Evolutionary conservation across 1,140 invertebrate genomes (phyloP).

Genomic region (Micrasema longulum): DNA sequence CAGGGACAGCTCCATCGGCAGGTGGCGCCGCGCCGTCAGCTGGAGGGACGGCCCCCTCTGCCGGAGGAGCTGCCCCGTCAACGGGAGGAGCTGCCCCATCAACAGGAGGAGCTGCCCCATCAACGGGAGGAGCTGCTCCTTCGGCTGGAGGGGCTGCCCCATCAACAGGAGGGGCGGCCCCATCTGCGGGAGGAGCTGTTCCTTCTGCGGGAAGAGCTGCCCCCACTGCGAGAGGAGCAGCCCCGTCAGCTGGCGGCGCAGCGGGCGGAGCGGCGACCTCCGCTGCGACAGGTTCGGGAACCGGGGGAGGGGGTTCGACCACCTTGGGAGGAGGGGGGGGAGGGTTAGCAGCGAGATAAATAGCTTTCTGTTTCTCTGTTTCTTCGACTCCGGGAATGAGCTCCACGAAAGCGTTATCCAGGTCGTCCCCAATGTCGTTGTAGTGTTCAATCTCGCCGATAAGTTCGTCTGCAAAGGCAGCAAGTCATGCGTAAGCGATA

Average conservation of each 20-base stretch:
- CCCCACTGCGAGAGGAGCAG: constrained; percentile 55
- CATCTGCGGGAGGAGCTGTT: constrained; percentile 58
- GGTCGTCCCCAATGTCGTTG: constrained; percentile 96
- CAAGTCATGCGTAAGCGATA: constrained; percentile 38
- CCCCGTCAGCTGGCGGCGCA: constrained; percentile 52
- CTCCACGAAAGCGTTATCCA: constrained; percentile 97
- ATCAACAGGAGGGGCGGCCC: constrained; percentile 59
- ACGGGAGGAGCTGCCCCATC: constrained; percentile 57
- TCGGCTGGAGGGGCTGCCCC: constrained; percentile 59
- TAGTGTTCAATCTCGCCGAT: constrained; percentile 98
- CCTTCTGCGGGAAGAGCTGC: constrained; percentile 56
- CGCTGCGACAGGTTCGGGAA: constrained; percentile 58
- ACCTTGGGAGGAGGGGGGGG: constrained; percentile 57
- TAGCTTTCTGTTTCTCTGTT: constrained; percentile 60
- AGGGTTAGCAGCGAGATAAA: constrained; percentile 52
- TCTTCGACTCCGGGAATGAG: constrained; percentile 79
- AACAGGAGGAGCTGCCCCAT: constrained; percentile 56
- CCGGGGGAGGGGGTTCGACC: constrained; percentile 60
- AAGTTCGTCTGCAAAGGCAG: constrained; percentile 89
- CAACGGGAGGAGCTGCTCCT: constrained; percentile 56
- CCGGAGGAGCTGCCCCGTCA: constrained; percentile 60
- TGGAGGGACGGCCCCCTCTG: constrained; percentile 58
- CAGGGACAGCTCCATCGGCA: constrained; percentile 57
- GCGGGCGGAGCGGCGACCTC: constrained; percentile 55
- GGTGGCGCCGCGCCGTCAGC: constrained; percentile 57